Percentiles rank a stretch among this genome's conserved stretches.
These are phyloP conservation scores for Drosophila subobscura DNA, from an alignment of 1,140 invertebrate genomes.

Conservation along the genomic window DNA sequence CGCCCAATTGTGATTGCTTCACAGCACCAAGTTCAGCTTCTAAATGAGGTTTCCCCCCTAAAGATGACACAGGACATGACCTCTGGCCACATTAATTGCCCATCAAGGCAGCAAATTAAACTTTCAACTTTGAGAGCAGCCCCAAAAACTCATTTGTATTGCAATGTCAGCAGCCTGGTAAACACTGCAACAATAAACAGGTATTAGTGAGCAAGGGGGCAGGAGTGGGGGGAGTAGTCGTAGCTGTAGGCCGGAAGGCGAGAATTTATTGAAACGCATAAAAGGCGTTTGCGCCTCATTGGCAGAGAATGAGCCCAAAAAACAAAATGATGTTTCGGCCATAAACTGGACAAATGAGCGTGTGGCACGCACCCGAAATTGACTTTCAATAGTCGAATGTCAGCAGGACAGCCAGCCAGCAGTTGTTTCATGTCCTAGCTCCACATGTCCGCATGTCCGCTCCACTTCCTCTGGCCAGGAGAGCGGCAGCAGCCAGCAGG, in stretches of 20 bases:
- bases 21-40: too few species aligned
- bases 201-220: constrained; percentile 51
- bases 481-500: too few species aligned
- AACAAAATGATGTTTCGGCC: constrained; percentile 70
- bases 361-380: constrained; percentile 79
- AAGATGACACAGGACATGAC: not conserved
- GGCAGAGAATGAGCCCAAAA: constrained; percentile 53
- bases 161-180: constrained; percentile 44
- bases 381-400: constrained; percentile 77
- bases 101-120: constrained; percentile 45
- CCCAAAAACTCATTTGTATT: constrained; percentile 53
- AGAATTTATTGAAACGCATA: constrained; percentile 79
- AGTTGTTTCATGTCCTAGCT: constrained; percentile 26
- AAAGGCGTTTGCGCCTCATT: constrained; percentile 64
- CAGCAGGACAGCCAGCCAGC: constrained; percentile 15
- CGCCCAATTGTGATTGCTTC: too few species aligned
- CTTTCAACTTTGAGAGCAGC: constrained; percentile 31
- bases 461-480: constrained; percentile 4
- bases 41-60: too few species aligned
- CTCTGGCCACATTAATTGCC: constrained; percentile 31
- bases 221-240: not conserved
- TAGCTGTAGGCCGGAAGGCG: constrained; percentile 53
- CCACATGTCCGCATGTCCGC: not conserved
- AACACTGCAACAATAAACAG: constrained; percentile 73
- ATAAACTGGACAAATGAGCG: constrained; percentile 81